These are phyloP conservation scores for Anastrepha ludens DNA, from an alignment of 1,140 invertebrate species.

Conservation along the genomic window DNA sequence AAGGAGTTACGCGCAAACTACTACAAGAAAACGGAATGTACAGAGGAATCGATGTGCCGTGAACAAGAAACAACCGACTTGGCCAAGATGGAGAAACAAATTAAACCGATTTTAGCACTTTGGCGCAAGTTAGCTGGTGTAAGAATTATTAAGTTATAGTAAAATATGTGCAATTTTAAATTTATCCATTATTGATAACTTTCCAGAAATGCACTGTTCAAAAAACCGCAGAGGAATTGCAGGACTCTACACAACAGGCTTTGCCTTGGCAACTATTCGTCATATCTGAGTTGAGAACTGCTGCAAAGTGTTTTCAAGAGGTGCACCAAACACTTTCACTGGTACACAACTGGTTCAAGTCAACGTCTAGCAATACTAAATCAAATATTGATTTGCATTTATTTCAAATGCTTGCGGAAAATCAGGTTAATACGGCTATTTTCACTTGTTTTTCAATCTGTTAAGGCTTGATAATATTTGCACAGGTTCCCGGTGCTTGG, in stretches of 20 bases:
- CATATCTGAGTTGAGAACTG: slow-evolving; percentile 64
- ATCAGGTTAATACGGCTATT: slow-evolving; percentile 77
- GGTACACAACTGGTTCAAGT: slow-evolving; percentile 65
- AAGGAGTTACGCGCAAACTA: slow-evolving; percentile 66
- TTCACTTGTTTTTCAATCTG: neutral
- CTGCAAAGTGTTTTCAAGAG: slow-evolving; percentile 60
- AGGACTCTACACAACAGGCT: slow-evolving; percentile 74
- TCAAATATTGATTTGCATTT: slow-evolving; percentile 55
- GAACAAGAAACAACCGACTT: slow-evolving; percentile 52
- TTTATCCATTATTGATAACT: neutral
- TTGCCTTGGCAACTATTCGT: slow-evolving; percentile 77
- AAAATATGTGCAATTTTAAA: neutral
- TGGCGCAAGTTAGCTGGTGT: slow-evolving; percentile 84
- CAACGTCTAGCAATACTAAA: slow-evolving; percentile 56
- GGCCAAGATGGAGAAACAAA: slow-evolving; percentile 77
- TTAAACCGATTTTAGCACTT: slow-evolving; percentile 81
- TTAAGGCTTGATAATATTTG: slow-evolving; percentile 6
- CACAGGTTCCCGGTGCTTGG: slow-evolving; percentile 86
- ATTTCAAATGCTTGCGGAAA: slow-evolving; percentile 63
- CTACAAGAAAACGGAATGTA: slow-evolving; percentile 60
- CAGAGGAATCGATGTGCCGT: neutral
- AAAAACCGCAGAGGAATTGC: slow-evolving; percentile 60
- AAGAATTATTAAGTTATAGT: slow-evolving; percentile 60
- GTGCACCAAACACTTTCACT: slow-evolving; percentile 66
- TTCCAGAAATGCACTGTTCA: slow-evolving; percentile 61